Evolutionary conservation across 2,888 invertebrate species (phyloP), one percentile per base, ranked within the genome.

Genomic region (Mythimna ferrago): DNA sequence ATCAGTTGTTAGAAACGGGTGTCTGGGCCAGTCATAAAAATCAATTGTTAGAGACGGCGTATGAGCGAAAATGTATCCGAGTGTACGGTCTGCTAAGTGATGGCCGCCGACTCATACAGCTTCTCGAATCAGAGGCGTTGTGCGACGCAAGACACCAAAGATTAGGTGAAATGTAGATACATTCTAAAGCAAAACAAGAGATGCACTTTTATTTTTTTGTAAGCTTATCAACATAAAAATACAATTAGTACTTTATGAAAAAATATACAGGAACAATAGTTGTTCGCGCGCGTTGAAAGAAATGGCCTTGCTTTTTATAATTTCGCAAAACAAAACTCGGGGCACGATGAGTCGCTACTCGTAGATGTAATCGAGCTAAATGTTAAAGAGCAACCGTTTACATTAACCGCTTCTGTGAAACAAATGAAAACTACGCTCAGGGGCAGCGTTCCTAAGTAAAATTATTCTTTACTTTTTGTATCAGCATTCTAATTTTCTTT

Each of bases 391-490:
- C 90, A 86, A 86, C 89, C 91, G 89, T 93, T 93, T 92, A 92
- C 92, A 93, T 93, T 93, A 93, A 93, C 92, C 92, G 92, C 91
- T 91, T 93, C 91, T 92, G 93, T 92, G 90, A 90, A 93, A 93
- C 92, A 93, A 94, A 93, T 93, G 94, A 89, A 92, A 93, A 92
- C 90, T 91, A 91, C 87, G 90, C 93, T 92, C 92, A 84, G 86
- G 91, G 92, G 92, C 86, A 86, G 88, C 87, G 83, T 91, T 90
- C 76, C 84, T 86, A 73, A 86, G 85, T 83, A 86, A 90, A 89
- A 90, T 89, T 88, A 89, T 91, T 92, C 89, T 89, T 91, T 89
- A 78, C 71, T 79, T 79, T 83, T 85, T 66, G 78, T 76, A 75
- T 83, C 69, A 76, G 71, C 72, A 80, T 80, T 75, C 57, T 87